These are phyloP conservation scores for Drosophila trapezifrons DNA, from an alignment of 1,140 invertebrate species.

Conservation along the genomic window DNA sequence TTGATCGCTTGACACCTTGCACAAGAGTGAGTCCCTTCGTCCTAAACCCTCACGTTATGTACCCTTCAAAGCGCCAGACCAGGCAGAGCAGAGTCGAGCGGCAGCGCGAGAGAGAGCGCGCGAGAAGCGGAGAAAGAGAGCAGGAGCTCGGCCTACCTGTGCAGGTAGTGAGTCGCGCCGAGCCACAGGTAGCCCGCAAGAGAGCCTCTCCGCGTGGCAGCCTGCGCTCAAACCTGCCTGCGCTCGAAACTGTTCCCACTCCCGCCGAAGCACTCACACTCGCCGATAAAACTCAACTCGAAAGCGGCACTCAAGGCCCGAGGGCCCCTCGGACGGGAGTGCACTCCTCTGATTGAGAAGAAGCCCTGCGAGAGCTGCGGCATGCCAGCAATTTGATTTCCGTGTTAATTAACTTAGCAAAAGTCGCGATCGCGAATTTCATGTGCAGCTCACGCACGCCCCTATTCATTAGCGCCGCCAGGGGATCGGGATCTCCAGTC, in stretches of 20 bases:
- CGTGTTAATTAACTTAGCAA: conserved; percentile 82
- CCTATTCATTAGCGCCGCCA: conserved; percentile 78
- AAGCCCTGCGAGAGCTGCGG: conserved; percentile 26
- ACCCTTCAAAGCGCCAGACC: conserved; percentile 59
- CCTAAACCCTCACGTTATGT: conserved; percentile 79
- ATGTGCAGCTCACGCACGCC: conserved; percentile 80
- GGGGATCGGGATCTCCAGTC: neutral
- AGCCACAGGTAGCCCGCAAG: conserved; percentile 23
- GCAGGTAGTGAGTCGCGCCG: conserved; percentile 26
- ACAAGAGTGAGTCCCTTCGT: conserved; percentile 82
- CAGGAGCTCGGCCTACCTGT: neutral
- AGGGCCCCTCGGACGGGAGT: neutral
- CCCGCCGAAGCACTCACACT: conserved; percentile 1
- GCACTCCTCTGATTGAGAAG: conserved; percentile 13
- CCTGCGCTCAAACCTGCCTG: neutral
- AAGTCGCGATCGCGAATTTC: conserved; percentile 65
- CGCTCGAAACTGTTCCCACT: conserved; percentile 49
- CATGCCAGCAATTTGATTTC: conserved; percentile 80
- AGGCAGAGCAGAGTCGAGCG: conserved; percentile 39
- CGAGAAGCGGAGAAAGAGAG: neutral
- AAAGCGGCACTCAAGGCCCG: neutral
- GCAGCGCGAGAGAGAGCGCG: neutral
- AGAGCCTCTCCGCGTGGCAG: neutral
- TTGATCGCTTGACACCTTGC: conserved; percentile 80
- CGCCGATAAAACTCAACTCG: neutral